Base-by-base conservation (phyloP, 2,797 vertebrate genomes). In the Ispidina picta region DNA sequence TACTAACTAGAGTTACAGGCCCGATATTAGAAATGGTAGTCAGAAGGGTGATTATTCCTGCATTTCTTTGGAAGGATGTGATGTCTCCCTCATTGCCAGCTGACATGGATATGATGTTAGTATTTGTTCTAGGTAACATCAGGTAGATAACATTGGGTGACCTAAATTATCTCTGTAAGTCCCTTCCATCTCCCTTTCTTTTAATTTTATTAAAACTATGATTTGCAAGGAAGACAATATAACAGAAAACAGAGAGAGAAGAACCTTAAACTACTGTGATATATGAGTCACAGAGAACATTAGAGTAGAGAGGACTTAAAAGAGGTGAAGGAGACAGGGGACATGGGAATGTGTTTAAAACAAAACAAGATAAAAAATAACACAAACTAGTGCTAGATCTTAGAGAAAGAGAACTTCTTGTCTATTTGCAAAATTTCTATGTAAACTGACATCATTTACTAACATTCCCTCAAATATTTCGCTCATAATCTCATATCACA, bases 21-120 rank as follows among this genome's bases (percentile, higher is more conserved):
- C 37, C 60, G 18, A 11, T 88, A 17, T 44, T 56, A 56, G 55
- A 79, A 88, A 70, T 49, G 26, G 10, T 62, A n/a, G 49, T 43
- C 1, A 1, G 28, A 70, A 55, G 31, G 44, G 9, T 0, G 1
- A 28, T 60, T 39, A 37, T 19, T 15, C 18, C 23, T 59, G 26
- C 19, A 2, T 63, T 63, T 39, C 39, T 49, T 23, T 44, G 20
- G 19, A 20, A 55, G n/a, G 35, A n/a, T 70, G 44, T 52, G 29
- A 43, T 33, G 25, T 68, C 66, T 91, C 25, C 48, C 18, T 68
- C 10, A 4, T 8, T 33, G n/a, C 17, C 80, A 75, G 84, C 39
- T 69, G 46, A 48, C 22, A 43, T 29, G 58, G 63, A 43, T 52
- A n/a, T 0, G 0, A n/a, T 29, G 13, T 60, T 80, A 79, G 46